Base-by-base conservation (phyloP, 2,113 vertebrate genomes). In the Strigops habroptila region DNA sequence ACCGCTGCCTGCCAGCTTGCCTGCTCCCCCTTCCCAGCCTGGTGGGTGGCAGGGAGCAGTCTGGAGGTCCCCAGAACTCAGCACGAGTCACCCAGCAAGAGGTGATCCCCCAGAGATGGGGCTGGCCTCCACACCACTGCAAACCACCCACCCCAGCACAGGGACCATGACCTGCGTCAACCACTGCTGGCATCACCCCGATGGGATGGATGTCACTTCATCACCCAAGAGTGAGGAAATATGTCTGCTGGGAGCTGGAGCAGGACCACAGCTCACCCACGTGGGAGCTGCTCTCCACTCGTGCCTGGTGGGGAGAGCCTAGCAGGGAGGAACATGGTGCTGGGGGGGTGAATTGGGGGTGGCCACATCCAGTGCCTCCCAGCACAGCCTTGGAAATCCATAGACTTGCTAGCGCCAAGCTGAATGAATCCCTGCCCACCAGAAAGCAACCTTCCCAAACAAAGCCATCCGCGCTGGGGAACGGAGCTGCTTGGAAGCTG, bases 211-310 rank as follows among this genome's bases (percentile, higher is more conserved):
- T 27, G 13, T 60, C 52, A 1, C 0, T 33, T 69, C 31, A 24
- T 22, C 4, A 1, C 30, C 25, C 1, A 0, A 48, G 67, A 39
- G 46, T 0, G 1, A 53, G 31, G 65, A 43, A 48, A 62, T 0
- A 4, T 33, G 37, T 4, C 43, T 5, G 1, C 15, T 13, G 19
- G 33, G 18, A 76, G 60, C 30, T 1, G 3, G 33, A 82, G 49
- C 19, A 44, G 49, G 46, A 57, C 22, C 10, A 13, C 15, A 17
- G 19, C 88, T 73, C 74, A 30, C 37, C 9, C 2, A 18, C 44
- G 57, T 4, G 0, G 46, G 37, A 62, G 31, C 75, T 46, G 30
- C 62, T 43, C 46, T 68, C 46, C 46, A 43, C 41, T 33, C 2
- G 0, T 28, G 22, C n/a, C 33, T 12, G 1, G 10, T 17, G 13